Evolutionary conservation across 2,888 invertebrate genomes (phyloP), one percentile per base, ranked within the genome.

Genomic region (Coelopa pilipes): DNA sequence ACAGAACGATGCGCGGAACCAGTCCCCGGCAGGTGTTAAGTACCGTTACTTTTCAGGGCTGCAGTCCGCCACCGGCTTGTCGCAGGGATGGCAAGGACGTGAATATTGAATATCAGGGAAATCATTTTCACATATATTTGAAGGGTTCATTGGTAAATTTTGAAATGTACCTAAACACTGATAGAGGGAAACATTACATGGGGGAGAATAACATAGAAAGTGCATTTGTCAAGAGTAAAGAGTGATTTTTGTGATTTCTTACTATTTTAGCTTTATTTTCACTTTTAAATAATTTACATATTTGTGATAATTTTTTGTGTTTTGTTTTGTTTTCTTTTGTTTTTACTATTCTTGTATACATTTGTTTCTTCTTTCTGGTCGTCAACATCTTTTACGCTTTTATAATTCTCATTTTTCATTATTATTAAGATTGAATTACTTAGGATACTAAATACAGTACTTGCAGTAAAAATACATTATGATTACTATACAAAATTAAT

Each of bases 251-350:
- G 70, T 60, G 66, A 62, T 69, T 49, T 65, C 66, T 72, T 72
- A 70, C 49, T 73, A 69, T 75, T 68, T 74, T 67, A 70, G 68
- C 57, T 72, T 60, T 73, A 69, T 75, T 65, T 74, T 67, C 67
- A 67, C 57, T 62, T 59, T 68, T 68, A 74, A 63, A 67, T 74
- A 74, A 63, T 74, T 72, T 76, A 34, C 67, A 73, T 57, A 49
- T 59, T n/a, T 21, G 45, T 17, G 57, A 55, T 49, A 2, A 4
- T 34, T 34, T 60, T 70, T 53, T 72, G 17, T 46, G 24, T 60
- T 66, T n/a, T 62, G 62, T 55, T 59, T 59, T 74, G 50, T 72
- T 15, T 46, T 45, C 62, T 62, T n/a, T 62, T 67, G 12, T 57
- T 57, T 70, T 60, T 49, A 59, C 50, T n/a, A 10, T 70, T 46